Base-by-base conservation (phyloP, 2,113 vertebrate genomes). In the Synodontis membranacea region DNA sequence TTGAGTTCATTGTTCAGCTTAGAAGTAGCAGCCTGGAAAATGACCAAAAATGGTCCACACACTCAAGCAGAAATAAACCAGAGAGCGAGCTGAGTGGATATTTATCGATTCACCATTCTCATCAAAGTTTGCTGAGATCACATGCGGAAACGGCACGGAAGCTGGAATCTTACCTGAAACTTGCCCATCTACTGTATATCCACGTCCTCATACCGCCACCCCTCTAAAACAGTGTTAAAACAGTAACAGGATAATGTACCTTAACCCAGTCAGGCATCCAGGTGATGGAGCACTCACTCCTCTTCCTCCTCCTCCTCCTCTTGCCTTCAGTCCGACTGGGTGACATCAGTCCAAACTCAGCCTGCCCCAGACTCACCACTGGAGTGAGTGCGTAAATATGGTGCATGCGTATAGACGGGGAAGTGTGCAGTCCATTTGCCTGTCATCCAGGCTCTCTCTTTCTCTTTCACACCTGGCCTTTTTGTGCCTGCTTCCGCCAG, bases 211-310 rank as follows among this genome's bases (percentile, higher is more conserved):
- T 39, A 56, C 52, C 52, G 42, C 52, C 54, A 39, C 52, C 52
- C 2, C 31, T 80, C 11, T 58, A 39, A 80, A 11, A 17, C 44
- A 39, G 14, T 56, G 3, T 31, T 31, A 70, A 37, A 37, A 19
- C 60, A 78, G 4, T 28, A 52, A 81, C 9, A 11, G 42, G 31
- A 42, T 1, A 5, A 64, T 83, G 70, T 8, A 88, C 75, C 82
- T 79, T 94, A 90, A 94, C 93, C 94, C 91, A 89, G 89, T 80
- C 76, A 76, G 91, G 89, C 75, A 90, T 92, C 92, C 94, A 93
- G 91, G 90, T 89, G 88, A 93, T 85, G 68, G 88, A 90, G 10
- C 76, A 91, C 86, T 86, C 89, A 70, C 84, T 86, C 60, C 79
- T 92, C 88, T 90, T 92, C 86, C 88, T 88, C 64, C 79, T 91